Conservation (phyloP, 2,888 invertebrate species). For the Mesochorus sp. region DNA sequence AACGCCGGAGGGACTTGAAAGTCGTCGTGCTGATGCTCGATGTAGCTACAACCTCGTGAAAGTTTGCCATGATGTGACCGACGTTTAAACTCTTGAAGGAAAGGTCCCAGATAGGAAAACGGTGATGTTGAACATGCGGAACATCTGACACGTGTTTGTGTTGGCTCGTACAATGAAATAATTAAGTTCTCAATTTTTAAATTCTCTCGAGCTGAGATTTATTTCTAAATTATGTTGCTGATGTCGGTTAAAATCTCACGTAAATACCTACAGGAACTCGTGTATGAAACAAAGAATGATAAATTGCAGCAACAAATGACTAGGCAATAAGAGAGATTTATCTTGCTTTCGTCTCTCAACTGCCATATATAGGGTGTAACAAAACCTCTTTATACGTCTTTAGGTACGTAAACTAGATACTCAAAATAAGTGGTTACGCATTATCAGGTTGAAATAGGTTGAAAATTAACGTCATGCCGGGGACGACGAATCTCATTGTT, state of each 20-base stretch:
- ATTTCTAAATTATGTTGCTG: background rate
- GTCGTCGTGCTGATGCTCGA: slow-evolving; percentile 34
- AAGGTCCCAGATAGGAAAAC: slow-evolving; percentile 31
- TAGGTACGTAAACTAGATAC: too few species aligned
- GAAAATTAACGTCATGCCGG: too few species aligned
- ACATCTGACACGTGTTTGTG: background rate
- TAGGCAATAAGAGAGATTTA: too few species aligned
- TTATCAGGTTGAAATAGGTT: too few species aligned
- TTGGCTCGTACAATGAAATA: background rate
- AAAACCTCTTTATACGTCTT: too few species aligned
- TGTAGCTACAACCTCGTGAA: slow-evolving; percentile 43
- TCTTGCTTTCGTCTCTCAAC: too few species aligned
- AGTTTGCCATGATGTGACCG: slow-evolving; percentile 50
- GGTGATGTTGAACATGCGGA: slow-evolving; percentile 6
- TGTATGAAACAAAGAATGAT: too few species aligned
- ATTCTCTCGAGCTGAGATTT: background rate
- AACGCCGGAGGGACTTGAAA: slow-evolving; percentile 19
- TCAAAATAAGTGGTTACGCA: too few species aligned
- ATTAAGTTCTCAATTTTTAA: slow-evolving; percentile 37
- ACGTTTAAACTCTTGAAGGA: slow-evolving; percentile 50
- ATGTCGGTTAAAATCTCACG: background rate
- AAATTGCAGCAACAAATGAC: too few species aligned
- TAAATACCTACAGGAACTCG: too few species aligned
- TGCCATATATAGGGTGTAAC: too few species aligned
- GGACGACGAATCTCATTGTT: too few species aligned